These are phyloP conservation scores for Dermochelys coriacea DNA, from an alignment of 2,797 vertebrate genomes.

Conservation along the genomic window DNA sequence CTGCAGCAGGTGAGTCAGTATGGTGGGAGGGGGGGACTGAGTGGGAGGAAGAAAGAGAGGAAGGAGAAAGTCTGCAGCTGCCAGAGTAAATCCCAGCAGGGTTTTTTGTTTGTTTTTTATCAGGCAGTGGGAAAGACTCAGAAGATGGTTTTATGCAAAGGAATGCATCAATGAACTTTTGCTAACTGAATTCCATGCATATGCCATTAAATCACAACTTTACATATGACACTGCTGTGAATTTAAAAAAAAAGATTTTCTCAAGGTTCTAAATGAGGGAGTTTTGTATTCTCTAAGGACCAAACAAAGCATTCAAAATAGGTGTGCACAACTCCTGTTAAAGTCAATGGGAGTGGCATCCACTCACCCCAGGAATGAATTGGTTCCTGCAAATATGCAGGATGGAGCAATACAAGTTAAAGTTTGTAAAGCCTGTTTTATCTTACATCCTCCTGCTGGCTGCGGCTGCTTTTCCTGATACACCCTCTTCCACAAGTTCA, in stretches of 20 bases:
- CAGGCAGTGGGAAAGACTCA: not conserved
- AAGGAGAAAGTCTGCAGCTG: not conserved
- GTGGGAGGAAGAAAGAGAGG: not conserved
- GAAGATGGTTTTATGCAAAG: not conserved
- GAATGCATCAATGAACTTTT: not conserved
- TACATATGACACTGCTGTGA: not conserved
- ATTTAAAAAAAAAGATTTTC: not conserved
- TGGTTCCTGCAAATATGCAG: not conserved
- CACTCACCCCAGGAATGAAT: slow-evolving; percentile 30
- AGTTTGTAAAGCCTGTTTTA: slow-evolving; percentile 18
- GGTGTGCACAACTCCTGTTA: not conserved
- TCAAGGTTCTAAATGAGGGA: not conserved
- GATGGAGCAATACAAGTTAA: slow-evolving; percentile 22
- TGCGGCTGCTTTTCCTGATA: slow-evolving; percentile 29
- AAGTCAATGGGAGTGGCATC: not conserved
- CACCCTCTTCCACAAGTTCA: slow-evolving; percentile 25
- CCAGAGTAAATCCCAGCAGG: not conserved
- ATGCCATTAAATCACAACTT: not conserved
- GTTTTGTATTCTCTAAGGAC: slow-evolving; percentile 9
- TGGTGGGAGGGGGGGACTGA: too few species aligned
- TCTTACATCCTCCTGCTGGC: slow-evolving; percentile 30
- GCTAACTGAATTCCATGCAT: not conserved
- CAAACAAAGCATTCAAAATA: slow-evolving; percentile 2
- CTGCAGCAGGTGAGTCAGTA: not conserved
- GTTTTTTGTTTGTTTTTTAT: not conserved